Evolutionary conservation across 2,113 vertebrate genomes (phyloP).

Genomic region (Corydoras maculifer): DNA sequence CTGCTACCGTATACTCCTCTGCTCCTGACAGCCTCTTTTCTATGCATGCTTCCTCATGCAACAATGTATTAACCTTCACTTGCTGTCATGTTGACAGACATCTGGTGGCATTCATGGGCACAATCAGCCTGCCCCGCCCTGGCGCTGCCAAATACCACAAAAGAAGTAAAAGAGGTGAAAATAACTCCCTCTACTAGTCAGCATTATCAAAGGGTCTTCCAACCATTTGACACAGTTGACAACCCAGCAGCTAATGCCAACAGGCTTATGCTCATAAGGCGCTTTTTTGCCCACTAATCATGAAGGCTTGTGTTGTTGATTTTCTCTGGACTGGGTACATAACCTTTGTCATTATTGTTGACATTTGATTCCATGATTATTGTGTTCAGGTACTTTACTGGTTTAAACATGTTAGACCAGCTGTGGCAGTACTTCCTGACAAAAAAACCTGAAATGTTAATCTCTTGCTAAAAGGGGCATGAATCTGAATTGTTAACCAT

Average conservation of each 20-base stretch:
- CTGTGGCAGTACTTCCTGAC: not conserved
- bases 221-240: slow-evolving; percentile 35
- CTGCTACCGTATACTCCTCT: slow-evolving; percentile 45
- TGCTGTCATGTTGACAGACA: slow-evolving; percentile 48
- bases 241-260: slow-evolving; percentile 40
- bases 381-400: slow-evolving; percentile 22
- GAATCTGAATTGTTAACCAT: not conserved
- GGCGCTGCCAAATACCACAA: slow-evolving; percentile 36
- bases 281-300: slow-evolving; percentile 36
- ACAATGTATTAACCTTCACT: slow-evolving; percentile 40
- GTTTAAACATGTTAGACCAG: not conserved
- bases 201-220: slow-evolving; percentile 45
- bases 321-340: slow-evolving; percentile 12
- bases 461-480: not conserved
- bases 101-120: slow-evolving; percentile 40
- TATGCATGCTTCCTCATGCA: slow-evolving; percentile 52
- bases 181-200: slow-evolving; percentile 45
- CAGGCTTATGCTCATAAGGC: slow-evolving; percentile 33
- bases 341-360: slow-evolving; percentile 34
- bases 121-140: slow-evolving; percentile 43
- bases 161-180: slow-evolving; percentile 54
- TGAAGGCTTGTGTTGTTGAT: slow-evolving; percentile 19
- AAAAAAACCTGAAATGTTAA: not conserved
- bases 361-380: slow-evolving; percentile 37
- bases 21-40: slow-evolving; percentile 56